Percentiles rank a stretch among this genome's conserved stretches.
Evolutionary conservation across 1,140 invertebrate genomes (phyloP).

Genomic region (Brachionus manjavacas): DNA sequence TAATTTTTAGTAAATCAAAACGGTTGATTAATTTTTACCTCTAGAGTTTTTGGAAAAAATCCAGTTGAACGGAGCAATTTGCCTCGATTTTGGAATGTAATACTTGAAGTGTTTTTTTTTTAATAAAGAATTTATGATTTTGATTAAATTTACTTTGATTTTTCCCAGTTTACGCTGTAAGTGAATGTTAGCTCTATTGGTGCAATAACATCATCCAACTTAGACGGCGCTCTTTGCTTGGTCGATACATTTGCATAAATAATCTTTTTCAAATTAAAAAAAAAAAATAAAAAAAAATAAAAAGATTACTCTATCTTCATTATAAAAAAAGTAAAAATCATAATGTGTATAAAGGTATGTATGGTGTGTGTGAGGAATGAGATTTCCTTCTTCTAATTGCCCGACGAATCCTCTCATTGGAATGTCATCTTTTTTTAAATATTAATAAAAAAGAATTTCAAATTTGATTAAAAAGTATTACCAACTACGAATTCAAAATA

Average conservation of each 20-base stretch:
- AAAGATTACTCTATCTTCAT: constrained; percentile 56
- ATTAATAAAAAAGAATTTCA: background rate
- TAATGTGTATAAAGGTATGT: constrained; percentile 60
- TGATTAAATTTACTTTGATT: constrained; percentile 53
- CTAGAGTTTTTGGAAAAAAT: constrained; percentile 61
- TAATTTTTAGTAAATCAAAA: background rate
- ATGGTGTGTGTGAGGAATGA: constrained; percentile 61
- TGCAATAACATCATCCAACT: constrained; percentile 53
- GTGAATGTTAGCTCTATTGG: constrained; percentile 52
- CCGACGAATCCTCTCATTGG: constrained; percentile 61
- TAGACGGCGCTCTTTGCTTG: constrained; percentile 55
- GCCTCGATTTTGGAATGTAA: constrained; percentile 55
- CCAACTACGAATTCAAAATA: constrained; percentile 63
- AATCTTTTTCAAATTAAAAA: constrained; percentile 49
- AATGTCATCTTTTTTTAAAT: constrained; percentile 55
- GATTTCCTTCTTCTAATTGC: constrained; percentile 60
- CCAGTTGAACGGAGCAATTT: constrained; percentile 55
- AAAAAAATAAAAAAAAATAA: background rate
- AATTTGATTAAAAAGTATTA: constrained; percentile 44
- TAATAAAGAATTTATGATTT: background rate
- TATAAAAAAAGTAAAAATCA: constrained; percentile 60
- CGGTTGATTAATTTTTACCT: constrained; percentile 49
- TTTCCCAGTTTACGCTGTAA: constrained; percentile 59
- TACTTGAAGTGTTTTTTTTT: constrained; percentile 47
- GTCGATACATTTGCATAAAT: constrained; percentile 60